Percentiles rank a stretch among this genome's conserved stretches.
Conservation (phyloP, 2,797 vertebrate genomes). For the Ataeniobius toweri region DNA sequence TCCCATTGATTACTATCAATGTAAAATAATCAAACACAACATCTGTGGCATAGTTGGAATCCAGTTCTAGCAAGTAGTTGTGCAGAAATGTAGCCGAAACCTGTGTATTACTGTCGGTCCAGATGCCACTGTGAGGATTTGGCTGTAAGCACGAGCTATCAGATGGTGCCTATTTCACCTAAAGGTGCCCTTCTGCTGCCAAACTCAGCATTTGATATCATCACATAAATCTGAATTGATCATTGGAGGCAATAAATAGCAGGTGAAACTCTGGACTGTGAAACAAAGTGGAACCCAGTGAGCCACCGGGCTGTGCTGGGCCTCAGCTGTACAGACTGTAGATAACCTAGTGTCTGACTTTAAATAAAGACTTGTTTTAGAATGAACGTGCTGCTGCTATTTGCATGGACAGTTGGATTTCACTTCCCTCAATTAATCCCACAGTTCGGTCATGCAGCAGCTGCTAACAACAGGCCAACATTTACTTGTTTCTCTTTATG, state of each 20-base stretch:
- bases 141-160: slow-evolving; percentile 4
- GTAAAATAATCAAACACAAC: not conserved
- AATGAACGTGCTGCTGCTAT: slow-evolving; percentile 41
- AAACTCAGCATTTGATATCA: not conserved
- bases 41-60: slow-evolving; percentile 7
- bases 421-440: not conserved
- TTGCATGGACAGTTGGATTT: not conserved
- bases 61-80: slow-evolving; percentile 11
- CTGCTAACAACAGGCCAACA: not conserved
- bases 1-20: slow-evolving; percentile 4
- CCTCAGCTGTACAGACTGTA: slow-evolving; percentile 59
- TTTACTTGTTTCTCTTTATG: not conserved
- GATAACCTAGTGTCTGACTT: slow-evolving; percentile 68
- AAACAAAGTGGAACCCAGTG: slow-evolving; percentile 38
- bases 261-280: slow-evolving; percentile 56
- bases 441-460: not conserved
- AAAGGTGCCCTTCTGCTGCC: slow-evolving; percentile 14
- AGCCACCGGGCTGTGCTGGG: slow-evolving; percentile 22
- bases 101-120: not conserved
- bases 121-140: slow-evolving; percentile 3
- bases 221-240: not conserved
- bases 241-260: slow-evolving; percentile 28
- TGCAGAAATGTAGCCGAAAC: slow-evolving; percentile 16
- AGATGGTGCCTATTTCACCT: slow-evolving; percentile 7
- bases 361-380: slow-evolving; percentile 81